Evolutionary conservation across 2,797 vertebrate species (phyloP).

Genomic region (Brachyrhaphis roseni): DNA sequence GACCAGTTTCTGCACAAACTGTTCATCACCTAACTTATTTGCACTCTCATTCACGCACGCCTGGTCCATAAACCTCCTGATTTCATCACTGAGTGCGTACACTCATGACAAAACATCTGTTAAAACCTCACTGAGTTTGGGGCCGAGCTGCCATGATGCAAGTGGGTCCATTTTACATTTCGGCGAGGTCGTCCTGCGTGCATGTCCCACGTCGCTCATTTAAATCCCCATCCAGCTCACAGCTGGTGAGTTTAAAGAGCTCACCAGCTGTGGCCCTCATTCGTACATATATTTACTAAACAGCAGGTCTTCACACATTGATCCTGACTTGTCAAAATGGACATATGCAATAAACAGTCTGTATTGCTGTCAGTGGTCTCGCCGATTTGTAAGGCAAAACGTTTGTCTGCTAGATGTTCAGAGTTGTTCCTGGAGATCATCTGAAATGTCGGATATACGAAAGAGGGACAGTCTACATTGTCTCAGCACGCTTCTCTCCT

Average conservation of each 20-base stretch:
- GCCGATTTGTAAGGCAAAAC: conserved; percentile 1
- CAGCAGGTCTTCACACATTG: background rate
- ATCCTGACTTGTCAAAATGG: too few relatives aligned
- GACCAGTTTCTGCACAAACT: background rate
- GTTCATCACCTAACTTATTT: background rate
- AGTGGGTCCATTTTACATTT: background rate
- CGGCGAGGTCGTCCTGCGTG: background rate
- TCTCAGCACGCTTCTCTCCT: background rate
- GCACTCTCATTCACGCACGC: background rate
- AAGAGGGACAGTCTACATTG: background rate
- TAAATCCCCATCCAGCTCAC: background rate
- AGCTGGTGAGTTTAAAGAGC: background rate
- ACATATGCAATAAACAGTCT: background rate
- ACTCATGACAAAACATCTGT: background rate
- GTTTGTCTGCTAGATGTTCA: background rate
- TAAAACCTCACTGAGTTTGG: background rate
- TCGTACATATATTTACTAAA: background rate
- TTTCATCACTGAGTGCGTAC: background rate
- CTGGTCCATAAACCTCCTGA: background rate
- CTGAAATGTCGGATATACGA: background rate
- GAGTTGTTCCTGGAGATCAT: conserved; percentile 1
- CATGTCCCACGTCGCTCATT: background rate
- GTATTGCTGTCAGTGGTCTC: conserved; percentile 7
- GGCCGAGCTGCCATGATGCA: background rate
- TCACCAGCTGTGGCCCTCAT: background rate